phyloP scores from a whole-genome alignment of 2,113 vertebrate species.

The Amphiprion percula region DNA sequence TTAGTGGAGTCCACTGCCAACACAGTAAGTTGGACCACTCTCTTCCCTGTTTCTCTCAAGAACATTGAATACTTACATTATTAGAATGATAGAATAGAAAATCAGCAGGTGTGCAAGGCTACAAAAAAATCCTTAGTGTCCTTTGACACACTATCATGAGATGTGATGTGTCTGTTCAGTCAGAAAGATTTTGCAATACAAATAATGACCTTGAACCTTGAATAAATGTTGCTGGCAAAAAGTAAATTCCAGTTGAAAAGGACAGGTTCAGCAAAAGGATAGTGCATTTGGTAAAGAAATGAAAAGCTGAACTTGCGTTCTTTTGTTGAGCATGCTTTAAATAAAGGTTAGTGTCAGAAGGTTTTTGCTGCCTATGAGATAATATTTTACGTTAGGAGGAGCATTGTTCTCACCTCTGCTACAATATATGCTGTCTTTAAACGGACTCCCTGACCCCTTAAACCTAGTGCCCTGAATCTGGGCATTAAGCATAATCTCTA shows the following conservation, averaged over 20 bases:
- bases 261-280: constrained; percentile 64
- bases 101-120: not conserved
- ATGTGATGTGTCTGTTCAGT: constrained; percentile 14
- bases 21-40: constrained; percentile 91
- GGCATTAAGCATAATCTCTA: constrained; percentile 5
- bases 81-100: not conserved
- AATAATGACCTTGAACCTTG: constrained; percentile 56
- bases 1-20: constrained; percentile 97
- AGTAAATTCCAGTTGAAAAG: constrained; percentile 55
- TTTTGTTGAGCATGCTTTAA: constrained; percentile 68
- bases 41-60: not conserved
- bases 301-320: constrained; percentile 71
- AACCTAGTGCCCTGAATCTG: not conserved
- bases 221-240: constrained; percentile 50
- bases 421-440: constrained; percentile 40
- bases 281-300: constrained; percentile 54
- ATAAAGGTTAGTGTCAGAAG: constrained; percentile 70
- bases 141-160: not conserved
- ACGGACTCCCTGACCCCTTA: constrained; percentile 27
- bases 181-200: constrained; percentile 18
- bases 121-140: not conserved
- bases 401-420: constrained; percentile 37
- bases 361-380: constrained; percentile 53
- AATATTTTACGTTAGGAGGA: constrained; percentile 16
- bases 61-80: not conserved